These are phyloP conservation scores for Gymnobelideus leadbeateri DNA, from an alignment of 2,113 vertebrate genomes.

Conservation along the genomic window DNA sequence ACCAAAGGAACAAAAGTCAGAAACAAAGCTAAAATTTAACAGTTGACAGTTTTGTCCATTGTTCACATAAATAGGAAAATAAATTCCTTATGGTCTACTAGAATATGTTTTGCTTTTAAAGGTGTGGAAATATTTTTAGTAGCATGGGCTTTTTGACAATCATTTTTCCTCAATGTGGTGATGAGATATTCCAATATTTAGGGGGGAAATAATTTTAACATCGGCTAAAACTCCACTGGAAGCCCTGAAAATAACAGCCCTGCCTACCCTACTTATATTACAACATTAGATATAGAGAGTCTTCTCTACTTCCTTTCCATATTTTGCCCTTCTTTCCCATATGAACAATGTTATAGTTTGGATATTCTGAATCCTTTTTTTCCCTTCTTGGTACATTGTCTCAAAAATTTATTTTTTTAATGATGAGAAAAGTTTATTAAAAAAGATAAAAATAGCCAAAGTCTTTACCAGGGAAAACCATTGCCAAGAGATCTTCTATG, in stretches of 20 bases:
- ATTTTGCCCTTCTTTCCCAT: neutral
- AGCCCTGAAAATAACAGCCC: neutral
- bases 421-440: too few species aligned
- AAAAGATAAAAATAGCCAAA: too few species aligned
- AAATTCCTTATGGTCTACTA: neutral
- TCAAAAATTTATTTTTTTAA: too few species aligned
- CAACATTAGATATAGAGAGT: neutral
- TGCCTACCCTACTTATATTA: neutral
- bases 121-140: neutral
- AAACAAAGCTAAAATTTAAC: neutral
- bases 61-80: neutral
- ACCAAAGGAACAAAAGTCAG: constrained; percentile 26
- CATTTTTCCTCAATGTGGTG: neutral
- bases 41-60: neutral
- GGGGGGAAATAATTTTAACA: neutral
- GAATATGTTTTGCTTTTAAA: constrained; percentile 7
- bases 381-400: neutral
- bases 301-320: neutral
- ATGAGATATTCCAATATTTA: constrained; percentile 25
- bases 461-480: too few species aligned
- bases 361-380: neutral
- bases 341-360: neutral
- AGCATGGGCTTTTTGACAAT: neutral
- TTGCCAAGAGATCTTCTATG: too few species aligned
- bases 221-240: neutral